These are phyloP conservation scores for Percopsis omiscomaycus DNA, from an alignment of 2,797 vertebrate species.

Conservation along the genomic window DNA sequence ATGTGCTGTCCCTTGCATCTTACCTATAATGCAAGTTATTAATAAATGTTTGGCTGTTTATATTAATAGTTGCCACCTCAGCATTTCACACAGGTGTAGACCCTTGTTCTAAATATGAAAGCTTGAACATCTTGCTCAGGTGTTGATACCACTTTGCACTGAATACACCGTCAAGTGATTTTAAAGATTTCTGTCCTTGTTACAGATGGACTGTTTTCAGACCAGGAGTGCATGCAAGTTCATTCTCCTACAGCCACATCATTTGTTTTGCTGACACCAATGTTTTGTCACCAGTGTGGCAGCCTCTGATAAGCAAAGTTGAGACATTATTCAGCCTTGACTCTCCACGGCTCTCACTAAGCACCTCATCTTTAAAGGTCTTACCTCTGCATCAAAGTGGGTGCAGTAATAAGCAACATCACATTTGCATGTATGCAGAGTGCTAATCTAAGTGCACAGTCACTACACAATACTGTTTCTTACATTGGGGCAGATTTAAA, in stretches of 20 bases:
- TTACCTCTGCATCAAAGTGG: slow-evolving; percentile 41
- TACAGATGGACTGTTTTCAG: slow-evolving; percentile 22
- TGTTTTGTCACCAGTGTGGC: slow-evolving; percentile 45
- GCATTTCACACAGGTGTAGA: slow-evolving; percentile 3
- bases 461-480: slow-evolving; percentile 15
- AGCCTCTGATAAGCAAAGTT: slow-evolving; percentile 58
- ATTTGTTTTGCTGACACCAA: slow-evolving; percentile 58
- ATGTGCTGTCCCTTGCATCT: slow-evolving; percentile 16
- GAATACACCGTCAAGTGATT: slow-evolving; percentile 45
- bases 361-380: slow-evolving; percentile 37
- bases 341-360: slow-evolving; percentile 51
- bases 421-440: slow-evolving; percentile 39
- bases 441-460: slow-evolving; percentile 14
- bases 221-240: slow-evolving; percentile 28
- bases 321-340: slow-evolving; percentile 54
- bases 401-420: slow-evolving; percentile 33
- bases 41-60: slow-evolving; percentile 33
- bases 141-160: slow-evolving; percentile 27
- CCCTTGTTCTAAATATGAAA: slow-evolving; percentile 16
- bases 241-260: slow-evolving; percentile 13
- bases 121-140: slow-evolving; percentile 15
- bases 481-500: slow-evolving; percentile 16
- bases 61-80: slow-evolving; percentile 27
- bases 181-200: slow-evolving; percentile 27
- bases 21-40: slow-evolving; percentile 35